A percentile compares a stretch with the other conserved stretches of the same genome.
Evolutionary conservation across 1,140 invertebrate genomes (phyloP).

Genomic region (Parasteatoda tepidariorum): DNA sequence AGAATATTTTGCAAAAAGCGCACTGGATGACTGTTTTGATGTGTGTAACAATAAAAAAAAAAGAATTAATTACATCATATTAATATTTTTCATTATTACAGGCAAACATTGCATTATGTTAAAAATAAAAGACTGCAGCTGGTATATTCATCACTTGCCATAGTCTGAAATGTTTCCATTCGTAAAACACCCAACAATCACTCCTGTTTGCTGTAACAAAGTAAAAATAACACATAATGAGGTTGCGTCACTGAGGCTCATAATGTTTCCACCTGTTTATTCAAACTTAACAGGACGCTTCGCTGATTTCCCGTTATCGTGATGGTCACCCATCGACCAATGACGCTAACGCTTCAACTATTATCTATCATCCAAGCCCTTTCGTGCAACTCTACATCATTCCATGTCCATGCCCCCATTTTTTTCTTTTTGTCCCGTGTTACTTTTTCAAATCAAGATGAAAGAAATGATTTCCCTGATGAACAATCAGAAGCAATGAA

Average conservation of each 20-base stretch:
- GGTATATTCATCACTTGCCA: too few relatives aligned
- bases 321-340: neutral
- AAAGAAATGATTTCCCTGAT: neutral
- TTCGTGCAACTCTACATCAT: neutral
- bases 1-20: too few relatives aligned
- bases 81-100: too few relatives aligned
- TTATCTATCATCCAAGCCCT: neutral
- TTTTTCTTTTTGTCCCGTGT: neutral
- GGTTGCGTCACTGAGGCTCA: neutral
- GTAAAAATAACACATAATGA: neutral
- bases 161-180: too few relatives aligned
- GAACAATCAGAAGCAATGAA: neutral
- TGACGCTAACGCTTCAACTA: neutral
- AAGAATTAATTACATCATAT: too few relatives aligned
- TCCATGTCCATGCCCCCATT: neutral
- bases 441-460: neutral
- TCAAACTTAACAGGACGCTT: neutral
- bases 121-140: too few relatives aligned
- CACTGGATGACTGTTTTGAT: too few relatives aligned
- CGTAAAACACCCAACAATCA: too few relatives aligned
- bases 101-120: too few relatives aligned
- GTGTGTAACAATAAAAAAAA: too few relatives aligned
- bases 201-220: neutral
- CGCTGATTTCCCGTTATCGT: slow-evolving; percentile 17
- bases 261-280: slow-evolving; percentile 10